Evolutionary conservation across 2,888 invertebrate species (phyloP), one percentile per base, ranked within the genome.

Genomic region (Caenorhabditis afra): DNA sequence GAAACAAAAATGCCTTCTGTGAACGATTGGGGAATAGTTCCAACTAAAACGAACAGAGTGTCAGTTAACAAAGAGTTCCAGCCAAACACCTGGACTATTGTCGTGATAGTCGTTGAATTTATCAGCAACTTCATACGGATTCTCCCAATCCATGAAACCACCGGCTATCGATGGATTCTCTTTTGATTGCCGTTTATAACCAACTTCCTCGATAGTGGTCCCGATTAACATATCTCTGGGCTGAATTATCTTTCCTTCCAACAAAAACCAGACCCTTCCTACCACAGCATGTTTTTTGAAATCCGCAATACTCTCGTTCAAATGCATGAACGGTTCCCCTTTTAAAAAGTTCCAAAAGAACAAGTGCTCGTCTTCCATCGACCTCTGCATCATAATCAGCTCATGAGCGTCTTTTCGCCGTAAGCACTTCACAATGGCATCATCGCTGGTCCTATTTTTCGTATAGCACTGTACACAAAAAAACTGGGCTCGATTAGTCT

Each of bases 141-240:
- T 78, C 20, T 66, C 71, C 49, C 55, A 78, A 57, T 66, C 71
- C 71, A 71, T 58, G 50, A 78, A 78, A 39, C 53, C 45, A 1
- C 77, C 77, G 5, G 59, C 49, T 7, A 57, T 64, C 2, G 76
- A 1, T 23, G 76, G 76, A 29, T 76, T 76, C 20, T 62, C 52
- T 37, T 76, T 68, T 7, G 20, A 12, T 45, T 55, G 41, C 14
- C 64, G 22, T 0, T 37, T 16, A 8, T 7, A 53, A 4, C 58
- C 64, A 4, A 35, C 23, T 53, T 78, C 71, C 23, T 66, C 37
- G 3, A 50, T 20, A 16, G 71, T 71, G 14, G 47, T 65, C 7
- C 77, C 77, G 52, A 77, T 59, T 2, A 59, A 29, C 49, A 77
- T 47, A 1, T 71, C 77, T 23, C 65, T 49, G 0, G 35, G 5